Base-by-base conservation (phyloP, 2,113 vertebrate genomes). In the Chloroceryle aenea region DNA sequence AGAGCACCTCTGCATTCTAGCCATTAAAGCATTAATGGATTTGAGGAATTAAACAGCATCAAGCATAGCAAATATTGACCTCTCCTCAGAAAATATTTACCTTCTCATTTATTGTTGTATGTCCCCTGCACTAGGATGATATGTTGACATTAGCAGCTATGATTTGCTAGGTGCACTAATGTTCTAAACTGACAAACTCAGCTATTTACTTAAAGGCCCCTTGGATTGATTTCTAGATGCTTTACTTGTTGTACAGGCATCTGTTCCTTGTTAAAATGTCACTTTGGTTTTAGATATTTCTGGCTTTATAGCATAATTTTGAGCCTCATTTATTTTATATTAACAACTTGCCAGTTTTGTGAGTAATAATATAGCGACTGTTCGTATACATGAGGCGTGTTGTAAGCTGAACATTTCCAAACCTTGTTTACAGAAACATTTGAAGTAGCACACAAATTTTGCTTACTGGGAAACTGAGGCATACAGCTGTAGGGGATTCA, bases 21-120 rank as follows among this genome's bases (percentile, higher is more conserved):
- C 47, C 79, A 71, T 75, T 93, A 81, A 90, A 68, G 79, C 83
- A 88, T 79, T 95, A 78, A 84, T 92, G 85, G 88, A 96, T 97
- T 96, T 93, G 80, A 92, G 90, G 95, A 94, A 96, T 96, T 94
- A 96, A 96, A 75, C 64, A 93, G 95, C 72, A 86, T 92, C 87
- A 94, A 88, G 92, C 52, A 93, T 6, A 94, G 90, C 87, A 96
- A 97, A 97, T 97, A 96, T 93, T 96, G 95, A 94, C 93, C 85
- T 97, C 79, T 90, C 47, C 92, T 92, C 76, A 68, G 95, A 92
- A 96, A 96, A 96, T 95, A 96, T 96, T 96, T 97, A 72, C 95
- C 79, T 56, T 78, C 90, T 93, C 95, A 95, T 94, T 95, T 95
- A 90, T 96, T 95, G 90, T 43, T 84, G 63, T 36, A 21, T 75